These are phyloP conservation scores for Sialis fuliginosa DNA, from an alignment of 2,888 invertebrate genomes.

Conservation along the genomic window DNA sequence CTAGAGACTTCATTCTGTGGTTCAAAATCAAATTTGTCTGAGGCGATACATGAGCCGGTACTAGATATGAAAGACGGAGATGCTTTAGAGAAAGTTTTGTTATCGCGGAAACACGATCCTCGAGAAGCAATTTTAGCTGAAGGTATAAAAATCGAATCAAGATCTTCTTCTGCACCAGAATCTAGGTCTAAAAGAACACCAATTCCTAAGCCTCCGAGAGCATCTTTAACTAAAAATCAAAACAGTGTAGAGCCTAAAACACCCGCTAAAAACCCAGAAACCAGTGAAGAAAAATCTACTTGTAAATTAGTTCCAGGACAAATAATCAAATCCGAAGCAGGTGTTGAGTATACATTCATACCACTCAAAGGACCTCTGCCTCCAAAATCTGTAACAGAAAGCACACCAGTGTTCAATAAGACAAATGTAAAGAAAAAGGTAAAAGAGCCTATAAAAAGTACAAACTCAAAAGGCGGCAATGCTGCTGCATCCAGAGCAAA, in stretches of 20 bases:
- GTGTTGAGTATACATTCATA: conserved; percentile 27
- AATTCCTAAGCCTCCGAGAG: conserved; percentile 18
- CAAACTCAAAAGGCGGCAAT: neutral
- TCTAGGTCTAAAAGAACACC: conserved; percentile 13
- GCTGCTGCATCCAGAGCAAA: neutral
- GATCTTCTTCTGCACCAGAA: conserved; percentile 3
- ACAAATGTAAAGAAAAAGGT: conserved; percentile 11
- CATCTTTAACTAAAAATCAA: neutral
- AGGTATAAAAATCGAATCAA: conserved; percentile 32
- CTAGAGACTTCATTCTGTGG: conserved; percentile 85
- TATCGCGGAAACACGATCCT: conserved; percentile 44
- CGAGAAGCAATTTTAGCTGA: conserved; percentile 45
- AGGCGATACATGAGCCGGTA: conserved; percentile 19
- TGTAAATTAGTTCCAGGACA: conserved; percentile 12
- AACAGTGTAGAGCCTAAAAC: neutral
- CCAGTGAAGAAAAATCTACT: conserved; percentile 19
- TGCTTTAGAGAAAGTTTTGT: conserved; percentile 33
- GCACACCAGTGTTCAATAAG: neutral
- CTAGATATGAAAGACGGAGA: conserved; percentile 31
- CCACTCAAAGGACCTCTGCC: conserved; percentile 27
- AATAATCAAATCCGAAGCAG: conserved; percentile 21
- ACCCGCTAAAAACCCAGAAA: conserved; percentile 14
- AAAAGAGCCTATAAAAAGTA: conserved; percentile 6
- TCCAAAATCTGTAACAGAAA: conserved; percentile 13
- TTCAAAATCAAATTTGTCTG: conserved; percentile 38